These are phyloP conservation scores for Ischnus inquisitorius DNA, from an alignment of 2,888 invertebrate species.

Conservation along the genomic window DNA sequence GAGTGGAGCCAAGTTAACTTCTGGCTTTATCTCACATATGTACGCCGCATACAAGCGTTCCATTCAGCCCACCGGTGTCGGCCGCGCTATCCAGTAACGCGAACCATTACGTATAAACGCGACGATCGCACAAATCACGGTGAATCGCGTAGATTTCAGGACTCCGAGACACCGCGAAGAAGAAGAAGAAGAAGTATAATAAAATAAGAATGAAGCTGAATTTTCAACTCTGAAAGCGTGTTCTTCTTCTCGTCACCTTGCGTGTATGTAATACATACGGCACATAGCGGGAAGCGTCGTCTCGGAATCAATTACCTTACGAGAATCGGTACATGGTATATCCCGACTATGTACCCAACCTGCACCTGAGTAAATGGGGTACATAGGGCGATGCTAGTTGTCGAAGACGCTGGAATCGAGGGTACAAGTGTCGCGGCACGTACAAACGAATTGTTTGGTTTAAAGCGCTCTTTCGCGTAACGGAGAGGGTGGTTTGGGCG, in stretches of 20 bases:
- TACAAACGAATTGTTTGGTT: conserved; percentile 68
- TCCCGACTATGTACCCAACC: conserved; percentile 16
- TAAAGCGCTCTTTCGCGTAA: conserved; percentile 53
- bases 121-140: conserved; percentile 57
- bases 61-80: background rate
- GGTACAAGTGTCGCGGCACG: conserved; percentile 61
- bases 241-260: conserved; percentile 32
- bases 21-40: conserved; percentile 53
- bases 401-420: background rate
- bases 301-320: conserved; percentile 67
- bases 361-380: background rate
- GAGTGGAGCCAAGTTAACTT: conserved; percentile 69
- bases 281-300: conserved; percentile 46
- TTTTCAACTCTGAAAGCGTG: conserved; percentile 16
- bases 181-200: conserved; percentile 19
- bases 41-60: conserved; percentile 24
- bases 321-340: conserved; percentile 54
- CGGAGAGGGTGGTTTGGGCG: conserved; percentile 1
- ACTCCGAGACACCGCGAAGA: conserved; percentile 16
- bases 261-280: background rate
- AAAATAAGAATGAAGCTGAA: background rate
- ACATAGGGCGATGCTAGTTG: background rate
- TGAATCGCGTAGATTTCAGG: conserved; percentile 42
- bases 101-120: conserved; percentile 51
- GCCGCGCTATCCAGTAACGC: background rate